phyloP scores from a whole-genome alignment of 2,113 vertebrate genomes.

The Accipiter virgatus region DNA sequence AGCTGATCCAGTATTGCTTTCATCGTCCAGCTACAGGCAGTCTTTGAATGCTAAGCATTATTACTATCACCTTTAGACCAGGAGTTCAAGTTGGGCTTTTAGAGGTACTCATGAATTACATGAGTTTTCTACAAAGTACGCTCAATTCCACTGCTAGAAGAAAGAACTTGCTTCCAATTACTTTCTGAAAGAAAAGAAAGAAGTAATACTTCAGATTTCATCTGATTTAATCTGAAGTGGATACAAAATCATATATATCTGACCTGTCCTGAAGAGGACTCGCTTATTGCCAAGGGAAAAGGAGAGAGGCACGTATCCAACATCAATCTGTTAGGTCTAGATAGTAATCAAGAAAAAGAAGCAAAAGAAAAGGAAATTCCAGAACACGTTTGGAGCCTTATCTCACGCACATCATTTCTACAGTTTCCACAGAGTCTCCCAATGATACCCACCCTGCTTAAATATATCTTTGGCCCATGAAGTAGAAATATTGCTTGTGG shows the following conservation, averaged over 20 bases:
- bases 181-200: neutral
- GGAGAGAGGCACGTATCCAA: neutral
- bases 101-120: neutral
- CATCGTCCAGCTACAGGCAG: neutral
- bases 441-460: neutral
- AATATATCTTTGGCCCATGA: neutral
- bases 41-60: neutral
- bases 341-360: neutral
- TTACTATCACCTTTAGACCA: neutral
- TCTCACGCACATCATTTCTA: neutral
- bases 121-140: neutral
- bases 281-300: neutral
- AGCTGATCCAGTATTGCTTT: neutral
- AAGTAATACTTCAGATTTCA: slow-evolving; percentile 1
- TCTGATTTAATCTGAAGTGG: neutral
- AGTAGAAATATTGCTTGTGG: neutral
- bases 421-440: neutral
- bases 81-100: neutral
- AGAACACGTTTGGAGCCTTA: neutral
- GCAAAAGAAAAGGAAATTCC: neutral
- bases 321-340: neutral
- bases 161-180: slow-evolving; percentile 3
- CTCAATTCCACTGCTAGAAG: neutral
- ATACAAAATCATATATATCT: neutral
- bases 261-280: neutral